Base-by-base conservation (phyloP, 1,140 invertebrate species). In the Argopecten irradians region DNA sequence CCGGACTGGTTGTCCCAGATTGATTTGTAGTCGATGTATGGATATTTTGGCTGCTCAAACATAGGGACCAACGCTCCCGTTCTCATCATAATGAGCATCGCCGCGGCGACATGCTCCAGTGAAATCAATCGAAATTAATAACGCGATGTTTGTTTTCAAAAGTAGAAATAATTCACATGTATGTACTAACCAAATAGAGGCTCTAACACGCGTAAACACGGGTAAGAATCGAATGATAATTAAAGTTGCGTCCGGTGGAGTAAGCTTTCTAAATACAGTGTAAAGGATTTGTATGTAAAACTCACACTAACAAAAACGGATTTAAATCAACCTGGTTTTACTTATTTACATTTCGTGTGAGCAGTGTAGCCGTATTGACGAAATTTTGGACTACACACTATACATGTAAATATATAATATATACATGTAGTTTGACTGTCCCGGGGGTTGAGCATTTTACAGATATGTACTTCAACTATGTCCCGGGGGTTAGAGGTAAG, bases 111-210 rank as follows among this genome's bases (percentile, higher is more conserved):
- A 71, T 71, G 55, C 55, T 16, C 28, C 55, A 71, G 55, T 11
- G n/a, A 71, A 71, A 71, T 71, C 55, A 28, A 71, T 71, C 55
- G n/a, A 71, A 71, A 71, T 71, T 71, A 71, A 71, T 71, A 71
- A 71, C 22, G 55, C 22, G 8, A 71, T 71, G 55, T 71, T 71
- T 71, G 55, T 71, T 71, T 71, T 71, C 55, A 71, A 71, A 71
- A 71, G 55, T 71, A 71, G n/a, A 71, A 71, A 71, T 71, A 71
- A 71, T 71, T 71, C 22, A 71, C 55, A n/a, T n/a, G 14, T n/a
- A 71, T 71, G 28, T 71, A 71, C 55, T 16, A 71, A 28, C 28
- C 55, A 71, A 71, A 71, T 71, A 71, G 5, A 28, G 22, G n/a
- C 55, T n/a, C 55, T 5, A 71, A 28, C 55, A 71, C 55, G 28